Conservation (phyloP, 2,888 invertebrate species). For the Drosophila sordidapex region DNA sequence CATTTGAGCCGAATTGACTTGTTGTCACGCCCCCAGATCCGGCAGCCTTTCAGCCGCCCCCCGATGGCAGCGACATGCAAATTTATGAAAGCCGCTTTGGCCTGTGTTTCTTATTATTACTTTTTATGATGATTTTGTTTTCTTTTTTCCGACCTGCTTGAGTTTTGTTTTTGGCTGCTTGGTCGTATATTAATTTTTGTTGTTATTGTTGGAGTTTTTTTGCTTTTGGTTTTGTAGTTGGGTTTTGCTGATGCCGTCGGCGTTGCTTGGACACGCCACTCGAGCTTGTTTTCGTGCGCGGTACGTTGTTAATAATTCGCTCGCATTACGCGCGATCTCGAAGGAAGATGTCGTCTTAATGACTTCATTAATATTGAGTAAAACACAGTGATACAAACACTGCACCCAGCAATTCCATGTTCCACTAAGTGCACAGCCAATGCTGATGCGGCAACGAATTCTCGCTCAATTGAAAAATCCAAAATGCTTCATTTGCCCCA, state of each 20-base stretch:
- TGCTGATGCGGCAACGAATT: slow-evolving; percentile 45
- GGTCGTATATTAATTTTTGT: slow-evolving; percentile 51
- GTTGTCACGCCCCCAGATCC: slow-evolving; percentile 75
- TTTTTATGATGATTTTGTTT: slow-evolving; percentile 47
- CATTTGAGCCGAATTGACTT: slow-evolving; percentile 78
- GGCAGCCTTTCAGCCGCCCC: slow-evolving; percentile 29
- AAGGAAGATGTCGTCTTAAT: slow-evolving; percentile 80
- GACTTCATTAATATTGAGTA: slow-evolving; percentile 81
- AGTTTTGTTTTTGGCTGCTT: slow-evolving; percentile 33
- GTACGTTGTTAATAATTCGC: slow-evolving; percentile 78
- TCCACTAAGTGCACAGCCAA: slow-evolving; percentile 41
- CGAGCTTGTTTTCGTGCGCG: slow-evolving; percentile 70
- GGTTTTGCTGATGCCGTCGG: slow-evolving; percentile 47
- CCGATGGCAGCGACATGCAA: slow-evolving; percentile 72
- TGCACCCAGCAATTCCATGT: slow-evolving; percentile 7
- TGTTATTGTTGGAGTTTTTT: slow-evolving; percentile 9
- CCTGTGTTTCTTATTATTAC: slow-evolving; percentile 68
- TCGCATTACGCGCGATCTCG: slow-evolving; percentile 80
- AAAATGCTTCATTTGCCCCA: slow-evolving; percentile 58
- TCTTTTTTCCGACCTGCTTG: slow-evolving; percentile 30
- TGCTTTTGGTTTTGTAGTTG: slow-evolving; percentile 12
- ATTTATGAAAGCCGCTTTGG: slow-evolving; percentile 79
- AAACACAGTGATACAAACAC: slow-evolving; percentile 55
- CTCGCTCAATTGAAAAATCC: slow-evolving; percentile 66
- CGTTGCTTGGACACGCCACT: slow-evolving; percentile 50